Percentiles rank a stretch among this genome's conserved stretches.
phyloP scores from a whole-genome alignment of 2,888 invertebrate species.

The Beris morrisii region DNA sequence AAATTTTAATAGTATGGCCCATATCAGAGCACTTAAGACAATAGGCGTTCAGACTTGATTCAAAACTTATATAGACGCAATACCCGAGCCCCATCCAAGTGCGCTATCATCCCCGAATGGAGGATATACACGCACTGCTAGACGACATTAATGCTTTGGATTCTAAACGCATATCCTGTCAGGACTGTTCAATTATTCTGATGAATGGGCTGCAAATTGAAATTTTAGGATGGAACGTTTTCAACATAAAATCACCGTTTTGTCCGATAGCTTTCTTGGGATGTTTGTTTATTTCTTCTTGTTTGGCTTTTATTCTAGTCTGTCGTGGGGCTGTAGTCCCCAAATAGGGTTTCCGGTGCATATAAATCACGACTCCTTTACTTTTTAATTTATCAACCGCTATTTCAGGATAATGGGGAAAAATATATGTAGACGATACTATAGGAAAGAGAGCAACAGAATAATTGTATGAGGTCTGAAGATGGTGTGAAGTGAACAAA shows the following conservation, averaged over 20 bases:
- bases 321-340: not conserved
- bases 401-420: conserved; percentile 4
- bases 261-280: conserved; percentile 6
- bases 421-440: conserved; percentile 17
- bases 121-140: conserved; percentile 29
- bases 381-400: conserved; percentile 33
- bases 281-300: conserved; percentile 7
- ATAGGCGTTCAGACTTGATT: conserved; percentile 25
- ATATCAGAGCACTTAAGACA: conserved; percentile 32
- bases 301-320: not conserved
- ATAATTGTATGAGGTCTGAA: conserved; percentile 23
- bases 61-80: conserved; percentile 1
- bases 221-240: conserved; percentile 32
- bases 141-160: conserved; percentile 37
- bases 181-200: conserved; percentile 45
- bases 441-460: conserved; percentile 24
- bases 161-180: conserved; percentile 38
- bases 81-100: not conserved
- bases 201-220: conserved; percentile 43
- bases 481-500: conserved; percentile 30
- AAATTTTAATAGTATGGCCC: conserved; percentile 31
- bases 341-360: conserved; percentile 12
- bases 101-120: conserved; percentile 2
- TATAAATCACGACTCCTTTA: conserved; percentile 27
- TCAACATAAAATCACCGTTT: conserved; percentile 29